Base-by-base conservation (phyloP, 2,888 invertebrate genomes). In the Euzophera pinguis region DNA sequence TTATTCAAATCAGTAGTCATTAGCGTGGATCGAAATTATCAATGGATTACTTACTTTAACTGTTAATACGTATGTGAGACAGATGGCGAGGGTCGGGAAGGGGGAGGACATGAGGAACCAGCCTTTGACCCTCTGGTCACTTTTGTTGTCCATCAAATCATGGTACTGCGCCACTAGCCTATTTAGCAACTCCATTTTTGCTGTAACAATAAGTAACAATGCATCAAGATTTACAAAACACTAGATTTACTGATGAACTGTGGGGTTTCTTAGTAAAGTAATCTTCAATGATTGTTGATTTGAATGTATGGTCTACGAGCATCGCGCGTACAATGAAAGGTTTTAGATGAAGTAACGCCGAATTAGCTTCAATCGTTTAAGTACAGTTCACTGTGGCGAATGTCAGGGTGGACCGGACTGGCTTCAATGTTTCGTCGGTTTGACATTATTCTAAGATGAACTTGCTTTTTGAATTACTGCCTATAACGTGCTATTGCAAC, bases 51-150 rank as follows among this genome's bases (percentile, higher is more conserved):
- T 84, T 80, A 93, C 93, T 90, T 94, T 95, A 50, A 95, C 95
- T 71, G 92, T 91, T 71, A 94, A 94, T 29, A 94, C 93, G 76
- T 97, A 97, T 68, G 91, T 87, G 56, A 95, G 82, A 71, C 96
- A 95, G 67, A 96, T 94, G 56, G 91, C 81, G 55, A 96, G 74
- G 49, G 97, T 96, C 43, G 96, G 96, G 58, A 95, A 91, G 6
- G 96, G 97, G 14, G 95, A 93, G 65, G 94, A 93, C 95, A 97
- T 96, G 82, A 97, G 88, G 53, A 93, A 91, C 95, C 95, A 97
- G 69, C 92, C 92, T 67, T 93, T 94, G 54, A 96, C 95, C 64
- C 97, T 91, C 32, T 93, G 94, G 85, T 97, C 95, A 75, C 96
- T 95, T 83, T 95, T 93, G 75, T 96, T 95, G 78, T 96, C 95